Base-by-base conservation (phyloP, 2,113 vertebrate genomes). In the Vulpes vulpes region DNA sequence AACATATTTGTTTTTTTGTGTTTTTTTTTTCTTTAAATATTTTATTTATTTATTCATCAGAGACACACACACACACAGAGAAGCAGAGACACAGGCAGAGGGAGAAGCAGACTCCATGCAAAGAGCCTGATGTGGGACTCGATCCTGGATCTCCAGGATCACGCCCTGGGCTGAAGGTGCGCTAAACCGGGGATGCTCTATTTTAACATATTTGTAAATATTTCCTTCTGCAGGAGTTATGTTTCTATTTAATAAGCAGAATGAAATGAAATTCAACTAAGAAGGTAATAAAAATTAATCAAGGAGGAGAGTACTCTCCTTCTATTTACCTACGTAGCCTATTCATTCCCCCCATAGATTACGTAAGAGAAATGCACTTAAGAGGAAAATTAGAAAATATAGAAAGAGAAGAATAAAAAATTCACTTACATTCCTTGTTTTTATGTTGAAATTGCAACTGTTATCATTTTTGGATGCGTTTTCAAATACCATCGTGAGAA, bases 151-250 rank as follows among this genome's bases (percentile, higher is more conserved):
- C 43, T 43, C 43, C 43, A 43, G 43, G 43, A 43, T 43, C 43
- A 43, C 43, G 6, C 43, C 43, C 43, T 43, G 43, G 43, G 43
- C 43, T 43, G 43, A 43, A 43, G 43, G 43, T 43, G 43, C 43
- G 6, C 43, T 43, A 43, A 43, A 43, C 43, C 43, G 43, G 43
- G 43, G 43, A 7, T 43, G 43, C 43, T 43, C 43, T 71, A 94
- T 95, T 95, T 88, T 87, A 96, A 89, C n/a, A 95, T 80, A 95
- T 80, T 95, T 8, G 49, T 60, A 80, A 95, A 60, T 23, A 95
- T 82, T 76, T 96, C 38, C 81, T 93, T 89, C 82, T 30, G 3
- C 6, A 55, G 60, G 60, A 51, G 5, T 87, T 90, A 49, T 69
- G 89, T 96, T 91, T 96, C 60, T 88, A 84, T 43, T 89, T 60